These are phyloP conservation scores for Ptyas mucosa DNA, from an alignment of 2,113 vertebrate species.

Conservation along the genomic window DNA sequence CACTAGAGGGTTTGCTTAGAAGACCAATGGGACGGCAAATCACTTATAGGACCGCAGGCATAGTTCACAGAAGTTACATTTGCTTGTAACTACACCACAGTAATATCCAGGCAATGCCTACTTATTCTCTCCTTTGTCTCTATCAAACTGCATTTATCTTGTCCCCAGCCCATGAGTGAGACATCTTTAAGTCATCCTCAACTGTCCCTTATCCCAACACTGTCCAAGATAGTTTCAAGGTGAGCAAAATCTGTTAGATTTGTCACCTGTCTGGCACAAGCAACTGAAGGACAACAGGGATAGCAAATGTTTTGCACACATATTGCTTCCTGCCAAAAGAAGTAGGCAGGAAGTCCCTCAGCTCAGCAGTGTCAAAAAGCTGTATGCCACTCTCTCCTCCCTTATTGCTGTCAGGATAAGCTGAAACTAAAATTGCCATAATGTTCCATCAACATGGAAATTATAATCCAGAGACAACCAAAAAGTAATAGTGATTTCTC, in stretches of 20 bases:
- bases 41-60: not conserved
- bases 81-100: not conserved
- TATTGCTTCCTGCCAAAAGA: not conserved
- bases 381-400: not conserved
- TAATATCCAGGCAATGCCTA: not conserved
- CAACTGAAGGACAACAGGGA: not conserved
- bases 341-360: not conserved
- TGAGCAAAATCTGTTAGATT: not conserved
- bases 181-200: not conserved
- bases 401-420: not conserved
- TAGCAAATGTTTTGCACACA: not conserved
- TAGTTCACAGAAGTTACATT: not conserved
- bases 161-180: not conserved
- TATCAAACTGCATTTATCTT: not conserved
- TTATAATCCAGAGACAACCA: not conserved
- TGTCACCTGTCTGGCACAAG: not conserved
- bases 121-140: not conserved
- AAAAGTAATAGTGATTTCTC: not conserved
- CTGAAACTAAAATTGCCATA: not conserved
- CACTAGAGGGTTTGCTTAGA: not conserved
- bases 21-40: not conserved
- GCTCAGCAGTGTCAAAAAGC: not conserved
- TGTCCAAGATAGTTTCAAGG: not conserved
- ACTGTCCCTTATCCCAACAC: not conserved
- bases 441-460: not conserved